Evolutionary conservation across 2,797 vertebrate species (phyloP), one percentile per base, ranked within the genome.

Genomic region (Euphonia xanthogaster): DNA sequence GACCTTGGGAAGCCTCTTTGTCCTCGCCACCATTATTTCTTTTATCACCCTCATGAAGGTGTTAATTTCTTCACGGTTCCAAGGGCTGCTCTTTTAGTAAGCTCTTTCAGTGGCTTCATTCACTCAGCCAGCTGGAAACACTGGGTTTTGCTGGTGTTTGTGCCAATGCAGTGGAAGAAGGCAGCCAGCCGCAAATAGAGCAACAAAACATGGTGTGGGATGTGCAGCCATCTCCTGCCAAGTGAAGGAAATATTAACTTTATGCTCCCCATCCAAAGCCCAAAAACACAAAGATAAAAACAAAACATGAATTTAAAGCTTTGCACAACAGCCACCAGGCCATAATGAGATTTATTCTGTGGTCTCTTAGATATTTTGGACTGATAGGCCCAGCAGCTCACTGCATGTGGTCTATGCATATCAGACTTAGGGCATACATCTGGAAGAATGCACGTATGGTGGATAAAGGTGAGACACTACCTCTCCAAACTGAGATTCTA

Each of bases 331-430:
- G 79, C 81, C 60, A 85, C 63, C 55, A 80, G 71, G 28, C 47
- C 0, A 0, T 84, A 91, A 90, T 66, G 73, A 94, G 86, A 62
- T 81, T 88, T 88, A 15, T 86, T 65, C 50, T 62, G 79, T 88
- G 87, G 72, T 91, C 51, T 94, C 70, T 54, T 42, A 42, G 73
- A 72, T 93, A 75, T 88, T 93, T 91, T 84, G 82, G 58, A 66
- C 35, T 86, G 48, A 75, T 78, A 95, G 73, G 62, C 44, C 66
- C 54, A 91, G 86, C 42, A 68, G 50, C 70, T 94, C 62, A 57
- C 30, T 65, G 42, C 85, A 40, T 78, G 66, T 45, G 76, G 58
- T 86, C 94, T 91, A 86, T 7, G 20, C 31, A 7, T 44, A 42
- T 80, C 75, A 86, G 70, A 50, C n/a, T 68, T 51, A 58, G 20